A percentile compares a stretch with the other conserved stretches of the same genome.
phyloP scores from a whole-genome alignment of 2,797 vertebrate genomes.

The Chanos chanos region DNA sequence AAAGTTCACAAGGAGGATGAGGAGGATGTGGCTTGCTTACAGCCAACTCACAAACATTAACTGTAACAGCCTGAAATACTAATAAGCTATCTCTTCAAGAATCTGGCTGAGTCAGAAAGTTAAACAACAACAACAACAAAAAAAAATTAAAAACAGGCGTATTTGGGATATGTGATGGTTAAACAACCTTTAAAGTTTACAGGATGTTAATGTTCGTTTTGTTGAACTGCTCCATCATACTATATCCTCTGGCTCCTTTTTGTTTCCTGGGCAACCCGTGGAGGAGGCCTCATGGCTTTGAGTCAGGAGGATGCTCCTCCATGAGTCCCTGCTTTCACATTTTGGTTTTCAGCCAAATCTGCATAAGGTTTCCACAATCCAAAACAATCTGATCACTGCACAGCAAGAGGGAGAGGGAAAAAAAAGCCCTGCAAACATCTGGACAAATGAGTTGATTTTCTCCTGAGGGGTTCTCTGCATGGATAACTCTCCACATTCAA shows the following conservation, averaged over 20 bases:
- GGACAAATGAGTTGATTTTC: constrained; percentile 5
- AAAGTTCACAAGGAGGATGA: too few relatives aligned
- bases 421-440: constrained; percentile 22
- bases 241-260: not conserved
- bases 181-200: not conserved
- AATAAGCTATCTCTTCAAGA: too few relatives aligned
- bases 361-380: constrained; percentile 8
- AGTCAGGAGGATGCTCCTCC: not conserved
- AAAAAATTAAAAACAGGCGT: too few relatives aligned
- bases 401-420: constrained; percentile 6
- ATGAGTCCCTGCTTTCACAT: not conserved
- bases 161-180: too few relatives aligned
- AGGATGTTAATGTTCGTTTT: not conserved
- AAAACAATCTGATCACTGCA: constrained; percentile 28
- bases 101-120: too few relatives aligned
- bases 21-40: too few relatives aligned
- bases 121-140: too few relatives aligned
- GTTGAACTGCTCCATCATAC: not conserved
- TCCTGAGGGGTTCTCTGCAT: constrained; percentile 15
- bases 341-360: constrained; percentile 8
- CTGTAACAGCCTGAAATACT: too few relatives aligned
- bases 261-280: not conserved
- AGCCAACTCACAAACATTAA: too few relatives aligned
- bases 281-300: constrained; percentile 13
- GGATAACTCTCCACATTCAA: constrained; percentile 4